Percentiles rank a stretch among this genome's conserved stretches.
These are phyloP conservation scores for Saccostrea echinata DNA, from an alignment of 1,140 invertebrate genomes.

Conservation along the genomic window DNA sequence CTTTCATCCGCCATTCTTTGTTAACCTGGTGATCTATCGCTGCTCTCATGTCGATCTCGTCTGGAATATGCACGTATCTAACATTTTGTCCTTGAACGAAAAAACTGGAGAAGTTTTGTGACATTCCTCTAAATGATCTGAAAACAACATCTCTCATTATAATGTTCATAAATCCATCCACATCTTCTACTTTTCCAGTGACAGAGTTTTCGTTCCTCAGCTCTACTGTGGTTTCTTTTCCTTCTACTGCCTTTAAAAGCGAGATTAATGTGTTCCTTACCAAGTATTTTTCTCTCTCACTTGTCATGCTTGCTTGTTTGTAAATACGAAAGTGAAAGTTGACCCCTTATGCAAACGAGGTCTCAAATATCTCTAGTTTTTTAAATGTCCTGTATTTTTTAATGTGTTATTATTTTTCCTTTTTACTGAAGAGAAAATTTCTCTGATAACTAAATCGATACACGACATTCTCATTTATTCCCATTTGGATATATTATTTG, in stretches of 20 bases:
- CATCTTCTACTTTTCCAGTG: conserved; percentile 82
- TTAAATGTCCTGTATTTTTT: too few species aligned
- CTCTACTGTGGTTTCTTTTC: conserved; percentile 85
- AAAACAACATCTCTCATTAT: conserved; percentile 84
- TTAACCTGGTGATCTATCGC: conserved; percentile 64
- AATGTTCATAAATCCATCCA: conserved; percentile 87
- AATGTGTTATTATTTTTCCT: too few species aligned
- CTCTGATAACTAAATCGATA: not conserved
- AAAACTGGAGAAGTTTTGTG: conserved; percentile 81
- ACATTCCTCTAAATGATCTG: conserved; percentile 82
- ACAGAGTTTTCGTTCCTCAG: conserved; percentile 84
- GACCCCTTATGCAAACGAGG: not conserved
- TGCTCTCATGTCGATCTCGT: conserved; percentile 72
- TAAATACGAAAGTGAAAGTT: not conserved
- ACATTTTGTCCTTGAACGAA: conserved; percentile 85
- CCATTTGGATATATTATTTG: not conserved
- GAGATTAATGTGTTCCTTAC: conserved; percentile 77
- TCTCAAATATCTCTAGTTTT: not conserved
- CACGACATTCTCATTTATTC: not conserved
- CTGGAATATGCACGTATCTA: conserved; percentile 85
- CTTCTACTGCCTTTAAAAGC: conserved; percentile 84
- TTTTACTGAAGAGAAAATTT: too few species aligned
- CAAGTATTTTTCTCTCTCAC: conserved; percentile 68
- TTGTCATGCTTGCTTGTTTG: conserved; percentile 49
- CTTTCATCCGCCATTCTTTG: conserved; percentile 37